phyloP scores from a whole-genome alignment of 2,797 vertebrate genomes.

The Spinibarbus caldwelli region DNA sequence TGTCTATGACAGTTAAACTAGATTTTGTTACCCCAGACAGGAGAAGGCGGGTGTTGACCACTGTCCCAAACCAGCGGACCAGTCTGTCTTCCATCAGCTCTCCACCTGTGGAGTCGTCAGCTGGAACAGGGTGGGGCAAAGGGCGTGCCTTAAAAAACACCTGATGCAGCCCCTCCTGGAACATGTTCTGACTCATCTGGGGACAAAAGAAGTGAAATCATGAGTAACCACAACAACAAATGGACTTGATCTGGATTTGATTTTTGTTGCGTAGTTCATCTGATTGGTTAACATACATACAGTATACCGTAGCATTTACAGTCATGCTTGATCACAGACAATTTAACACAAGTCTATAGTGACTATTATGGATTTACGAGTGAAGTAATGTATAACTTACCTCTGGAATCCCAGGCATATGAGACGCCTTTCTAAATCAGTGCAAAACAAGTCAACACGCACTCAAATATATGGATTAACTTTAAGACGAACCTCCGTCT shows the following conservation, averaged over 20 bases:
- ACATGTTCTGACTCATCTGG: constrained; percentile 80
- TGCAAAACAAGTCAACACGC: background rate
- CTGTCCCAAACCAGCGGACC: constrained; percentile 76
- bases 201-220: background rate
- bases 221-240: background rate
- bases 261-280: background rate
- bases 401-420: background rate
- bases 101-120: constrained; percentile 13
- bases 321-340: background rate
- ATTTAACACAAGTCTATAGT: background rate
- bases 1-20: background rate
- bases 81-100: constrained; percentile 71
- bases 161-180: constrained; percentile 79
- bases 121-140: constrained; percentile 3
- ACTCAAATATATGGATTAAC: background rate
- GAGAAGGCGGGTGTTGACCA: constrained; percentile 76
- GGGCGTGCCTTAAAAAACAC: constrained; percentile 73
- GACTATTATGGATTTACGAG: background rate
- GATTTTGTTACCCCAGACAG: constrained; percentile 71
- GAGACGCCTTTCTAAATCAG: background rate
- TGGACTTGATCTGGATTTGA: background rate
- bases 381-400: constrained; percentile 16
- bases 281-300: background rate
- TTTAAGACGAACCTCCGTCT: background rate
- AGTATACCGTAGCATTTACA: background rate